Evolutionary conservation across 2,113 vertebrate genomes (phyloP), one percentile per base, ranked within the genome.

Genomic region (Nothocercus julius): DNA sequence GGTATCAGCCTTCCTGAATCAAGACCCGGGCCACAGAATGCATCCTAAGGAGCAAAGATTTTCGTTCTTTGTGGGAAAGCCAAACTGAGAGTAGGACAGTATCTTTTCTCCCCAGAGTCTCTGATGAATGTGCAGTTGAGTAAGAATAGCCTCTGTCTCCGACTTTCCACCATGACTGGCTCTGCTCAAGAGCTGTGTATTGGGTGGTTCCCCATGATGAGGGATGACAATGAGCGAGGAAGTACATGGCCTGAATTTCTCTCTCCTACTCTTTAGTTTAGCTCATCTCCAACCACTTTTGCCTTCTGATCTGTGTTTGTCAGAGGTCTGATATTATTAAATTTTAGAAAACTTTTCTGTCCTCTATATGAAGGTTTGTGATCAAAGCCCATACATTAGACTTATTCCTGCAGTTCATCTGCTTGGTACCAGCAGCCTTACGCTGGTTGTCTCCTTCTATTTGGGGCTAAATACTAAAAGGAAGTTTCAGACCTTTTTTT

Each of bases 381-480:
- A 94, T 95, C 72, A 96, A 95, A 96, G 82, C 27, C 49, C 82
- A 3, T 80, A 51, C 36, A 14, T 49, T 45, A 83, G 68, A 80
- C 79, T 91, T 82, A 77, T 67, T 68, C 44, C 93, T 83, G 87
- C 67, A 76, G 63, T 88, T 95, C 72, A 59, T 81, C 49, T 94
- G 80, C 92, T 96, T 93, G 92, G 38, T 96, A n/a, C 93, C 81
- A 91, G 94, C 78, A 90, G 70, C 18, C 34, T 74, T 68, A 28
- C 85, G 49, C 85, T 92, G 82, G 89, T 90, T 87, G 28, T 51
- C 81, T 96, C 84, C 49, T 93, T 91, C 73, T 96, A 94, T 94
- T 93, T 97, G 90, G 92, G 93, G 59, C 62, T 77, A 70, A 85
- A 84, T 93, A 96, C 92, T 94, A 73, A 96, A 92, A 93, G 86